Percentiles rank a stretch among this genome's conserved stretches.
Conservation (phyloP, 2,797 vertebrate genomes). For the Adelosebastes latens region DNA sequence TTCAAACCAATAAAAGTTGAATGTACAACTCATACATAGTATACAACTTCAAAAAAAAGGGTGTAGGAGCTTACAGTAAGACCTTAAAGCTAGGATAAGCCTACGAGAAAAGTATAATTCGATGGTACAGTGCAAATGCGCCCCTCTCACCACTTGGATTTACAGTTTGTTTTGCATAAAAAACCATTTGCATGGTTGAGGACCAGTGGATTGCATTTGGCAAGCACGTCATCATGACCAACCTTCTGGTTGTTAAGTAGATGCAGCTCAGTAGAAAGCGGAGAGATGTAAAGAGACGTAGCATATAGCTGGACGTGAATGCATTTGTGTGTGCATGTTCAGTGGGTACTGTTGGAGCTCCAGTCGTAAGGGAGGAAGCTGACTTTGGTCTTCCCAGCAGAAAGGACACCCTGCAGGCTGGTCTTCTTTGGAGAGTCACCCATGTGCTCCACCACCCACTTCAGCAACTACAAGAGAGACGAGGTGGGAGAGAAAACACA, state of each 20-base stretch:
- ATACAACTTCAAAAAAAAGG: not conserved
- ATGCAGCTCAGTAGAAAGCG: constrained; percentile 11
- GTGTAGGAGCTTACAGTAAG: not conserved
- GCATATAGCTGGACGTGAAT: not conserved
- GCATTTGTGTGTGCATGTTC: constrained; percentile 36
- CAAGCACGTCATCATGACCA: not conserved
- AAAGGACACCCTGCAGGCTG: constrained; percentile 78
- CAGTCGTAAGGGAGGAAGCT: constrained; percentile 86
- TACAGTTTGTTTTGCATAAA: constrained; percentile 60
- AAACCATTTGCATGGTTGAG: constrained; percentile 20
- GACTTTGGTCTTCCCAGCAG: constrained; percentile 81
- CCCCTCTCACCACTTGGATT: constrained; percentile 1
- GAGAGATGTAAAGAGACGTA: not conserved
- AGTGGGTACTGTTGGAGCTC: constrained; percentile 81
- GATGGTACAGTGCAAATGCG: constrained; percentile 41
- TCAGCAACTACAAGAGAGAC: constrained; percentile 73
- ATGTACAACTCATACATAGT: not conserved
- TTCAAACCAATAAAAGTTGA: not conserved
- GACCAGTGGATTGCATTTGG: constrained; percentile 6
- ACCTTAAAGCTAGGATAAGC: not conserved
- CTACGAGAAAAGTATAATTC: not conserved
- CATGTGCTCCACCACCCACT: constrained; percentile 86
- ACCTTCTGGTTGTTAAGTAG: not conserved
- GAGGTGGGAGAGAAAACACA: not conserved
- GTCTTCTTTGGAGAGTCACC: constrained; percentile 82